These are phyloP conservation scores for Hoplostethus mediterraneus DNA, from an alignment of 2,797 vertebrate species.

Conservation along the genomic window DNA sequence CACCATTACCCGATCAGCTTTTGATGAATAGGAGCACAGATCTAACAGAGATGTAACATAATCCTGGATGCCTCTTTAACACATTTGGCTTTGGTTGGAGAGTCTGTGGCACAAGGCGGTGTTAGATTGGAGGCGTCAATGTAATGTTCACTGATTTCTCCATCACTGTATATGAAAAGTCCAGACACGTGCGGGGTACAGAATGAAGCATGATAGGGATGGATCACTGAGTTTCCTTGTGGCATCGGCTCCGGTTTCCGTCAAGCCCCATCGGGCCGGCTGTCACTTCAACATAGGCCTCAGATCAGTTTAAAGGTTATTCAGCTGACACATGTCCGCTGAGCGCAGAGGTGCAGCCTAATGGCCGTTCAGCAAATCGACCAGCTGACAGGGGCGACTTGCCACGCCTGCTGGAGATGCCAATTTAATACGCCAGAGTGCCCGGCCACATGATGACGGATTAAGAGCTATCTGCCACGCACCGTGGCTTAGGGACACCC, in stretches of 20 bases:
- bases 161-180: conserved; percentile 36
- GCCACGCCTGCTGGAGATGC: conserved; percentile 66
- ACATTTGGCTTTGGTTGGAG: conserved; percentile 24
- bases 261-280: conserved; percentile 63
- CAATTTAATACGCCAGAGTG: conserved; percentile 64
- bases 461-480: conserved; percentile 63
- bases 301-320: conserved; percentile 83
- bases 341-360: conserved; percentile 70
- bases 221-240: conserved; percentile 60
- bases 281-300: conserved; percentile 74
- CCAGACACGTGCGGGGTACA: conserved; percentile 12
- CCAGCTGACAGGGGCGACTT: conserved; percentile 66
- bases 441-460: conserved; percentile 63
- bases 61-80: conserved; percentile 43
- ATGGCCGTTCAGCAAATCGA: conserved; percentile 78
- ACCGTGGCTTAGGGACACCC: conserved; percentile 20
- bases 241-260: conserved; percentile 47
- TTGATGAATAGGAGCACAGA: conserved; percentile 55
- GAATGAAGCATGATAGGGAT: conserved; percentile 57
- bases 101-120: conserved; percentile 32
- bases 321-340: conserved; percentile 84
- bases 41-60: conserved; percentile 46
- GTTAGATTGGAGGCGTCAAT: conserved; percentile 27
- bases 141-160: conserved; percentile 38
- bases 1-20: conserved; percentile 40